phyloP scores from a whole-genome alignment of 1,140 invertebrate genomes.

The Zaprionus davidi region DNA sequence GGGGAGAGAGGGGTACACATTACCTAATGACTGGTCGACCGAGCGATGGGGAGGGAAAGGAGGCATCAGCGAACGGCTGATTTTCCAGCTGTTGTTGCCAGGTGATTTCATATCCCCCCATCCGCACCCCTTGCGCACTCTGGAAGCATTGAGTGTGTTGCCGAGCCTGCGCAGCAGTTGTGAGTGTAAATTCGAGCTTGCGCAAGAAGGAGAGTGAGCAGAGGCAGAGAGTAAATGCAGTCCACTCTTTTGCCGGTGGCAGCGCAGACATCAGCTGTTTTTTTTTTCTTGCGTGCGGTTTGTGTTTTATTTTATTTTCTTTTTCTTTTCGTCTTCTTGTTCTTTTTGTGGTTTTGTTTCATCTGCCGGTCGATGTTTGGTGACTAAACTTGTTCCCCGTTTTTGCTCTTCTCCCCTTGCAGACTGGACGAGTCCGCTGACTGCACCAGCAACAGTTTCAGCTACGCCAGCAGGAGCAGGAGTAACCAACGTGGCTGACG shows the following conservation, averaged over 20 bases:
- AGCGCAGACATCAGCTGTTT: slow-evolving; percentile 72
- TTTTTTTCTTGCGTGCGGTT: slow-evolving; percentile 47
- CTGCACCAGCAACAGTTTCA: slow-evolving; percentile 47
- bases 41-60: slow-evolving; percentile 7
- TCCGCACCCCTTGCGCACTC: background rate
- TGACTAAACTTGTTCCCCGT: slow-evolving; percentile 48
- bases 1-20: background rate
- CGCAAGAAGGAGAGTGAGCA: slow-evolving; percentile 28
- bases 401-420: slow-evolving; percentile 36
- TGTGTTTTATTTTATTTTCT: slow-evolving; percentile 7
- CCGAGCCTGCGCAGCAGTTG: slow-evolving; percentile 60
- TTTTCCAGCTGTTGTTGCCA: slow-evolving; percentile 84
- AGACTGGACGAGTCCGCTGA: slow-evolving; percentile 82
- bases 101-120: slow-evolving; percentile 67
- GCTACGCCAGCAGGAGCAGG: slow-evolving; percentile 29
- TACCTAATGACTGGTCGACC: background rate
- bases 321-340: background rate
- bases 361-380: slow-evolving; percentile 60
- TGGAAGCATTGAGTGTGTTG: slow-evolving; percentile 63
- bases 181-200: slow-evolving; percentile 52
- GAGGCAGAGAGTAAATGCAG: slow-evolving; percentile 12
- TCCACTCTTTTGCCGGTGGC: slow-evolving; percentile 37
- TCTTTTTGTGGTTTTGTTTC: slow-evolving; percentile 41
- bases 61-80: slow-evolving; percentile 68
- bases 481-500: slow-evolving; percentile 43